Conservation (phyloP, 2,888 invertebrate species). For the Kuschelorhynchus macadamiae region DNA sequence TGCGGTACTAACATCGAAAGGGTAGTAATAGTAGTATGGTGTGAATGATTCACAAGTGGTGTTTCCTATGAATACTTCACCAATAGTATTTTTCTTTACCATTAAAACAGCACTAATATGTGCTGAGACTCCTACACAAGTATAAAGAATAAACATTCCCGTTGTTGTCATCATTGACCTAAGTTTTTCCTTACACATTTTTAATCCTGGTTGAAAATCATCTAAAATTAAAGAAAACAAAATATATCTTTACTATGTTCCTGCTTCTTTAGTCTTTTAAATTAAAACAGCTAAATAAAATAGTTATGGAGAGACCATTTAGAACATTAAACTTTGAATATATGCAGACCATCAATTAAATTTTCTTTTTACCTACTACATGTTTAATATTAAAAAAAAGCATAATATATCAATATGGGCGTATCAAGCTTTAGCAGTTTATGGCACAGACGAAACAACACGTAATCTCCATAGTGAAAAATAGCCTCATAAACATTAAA, state of each 20-base stretch:
- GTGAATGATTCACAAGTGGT: conserved; percentile 51
- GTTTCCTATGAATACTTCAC: conserved; percentile 47
- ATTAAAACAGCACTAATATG: conserved; percentile 51
- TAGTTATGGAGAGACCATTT: too few relatives aligned
- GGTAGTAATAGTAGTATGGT: conserved; percentile 53
- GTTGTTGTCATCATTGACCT: conserved; percentile 23
- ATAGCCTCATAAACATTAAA: too few relatives aligned
- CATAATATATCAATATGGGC: too few relatives aligned
- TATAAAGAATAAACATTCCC: conserved; percentile 49
- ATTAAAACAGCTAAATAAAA: too few relatives aligned
- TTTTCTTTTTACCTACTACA: too few relatives aligned
- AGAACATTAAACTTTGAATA: too few relatives aligned
- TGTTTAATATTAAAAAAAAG: too few relatives aligned
- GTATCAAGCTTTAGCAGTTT: too few relatives aligned
- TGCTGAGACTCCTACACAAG: conserved; percentile 53
- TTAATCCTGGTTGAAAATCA: conserved; percentile 50
- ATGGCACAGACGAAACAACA: too few relatives aligned
- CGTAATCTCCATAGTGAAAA: too few relatives aligned
- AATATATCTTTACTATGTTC: not conserved
- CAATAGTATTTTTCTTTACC: conserved; percentile 41
- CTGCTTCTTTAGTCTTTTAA: too few relatives aligned
- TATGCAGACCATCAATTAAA: too few relatives aligned
- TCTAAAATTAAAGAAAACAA: conserved; percentile 16
- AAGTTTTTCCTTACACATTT: conserved; percentile 38
- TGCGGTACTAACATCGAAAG: conserved; percentile 49